Conservation (phyloP, 2,113 vertebrate species). For the Ceuthmochares aereus region DNA sequence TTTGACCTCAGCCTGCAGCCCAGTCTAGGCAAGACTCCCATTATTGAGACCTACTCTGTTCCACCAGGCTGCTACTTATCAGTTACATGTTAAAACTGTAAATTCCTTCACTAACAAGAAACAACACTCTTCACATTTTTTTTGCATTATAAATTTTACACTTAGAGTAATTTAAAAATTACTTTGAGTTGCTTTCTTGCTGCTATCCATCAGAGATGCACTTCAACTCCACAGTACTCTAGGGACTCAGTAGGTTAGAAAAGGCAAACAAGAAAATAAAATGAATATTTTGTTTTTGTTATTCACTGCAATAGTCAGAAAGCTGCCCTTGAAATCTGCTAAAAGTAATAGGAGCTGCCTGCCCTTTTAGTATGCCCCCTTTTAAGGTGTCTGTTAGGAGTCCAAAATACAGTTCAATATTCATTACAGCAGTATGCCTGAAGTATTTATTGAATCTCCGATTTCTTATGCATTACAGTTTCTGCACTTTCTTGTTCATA, state of each 20-base stretch:
- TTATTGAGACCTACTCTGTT: background rate
- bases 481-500: background rate
- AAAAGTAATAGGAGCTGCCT: background rate
- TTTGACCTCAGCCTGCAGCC: background rate
- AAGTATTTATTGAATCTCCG: background rate
- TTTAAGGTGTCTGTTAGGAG: background rate
- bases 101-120: conserved; percentile 20
- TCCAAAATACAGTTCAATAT: background rate
- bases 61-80: background rate
- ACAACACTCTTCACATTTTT: background rate
- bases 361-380: background rate
- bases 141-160: background rate
- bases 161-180: background rate
- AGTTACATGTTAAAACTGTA: background rate
- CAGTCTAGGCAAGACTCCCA: background rate
- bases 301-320: conserved; percentile 14
- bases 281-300: conserved; percentile 34
- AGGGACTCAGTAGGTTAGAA: background rate
- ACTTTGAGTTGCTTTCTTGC: background rate
- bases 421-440: background rate
- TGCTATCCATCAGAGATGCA: conserved; percentile 12
- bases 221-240: conserved; percentile 10
- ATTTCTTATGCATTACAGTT: background rate
- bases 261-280: conserved; percentile 22
- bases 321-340: conserved; percentile 33